Base-by-base conservation (phyloP, 1,140 invertebrate species). In the Chironomus striatipennis region DNA sequence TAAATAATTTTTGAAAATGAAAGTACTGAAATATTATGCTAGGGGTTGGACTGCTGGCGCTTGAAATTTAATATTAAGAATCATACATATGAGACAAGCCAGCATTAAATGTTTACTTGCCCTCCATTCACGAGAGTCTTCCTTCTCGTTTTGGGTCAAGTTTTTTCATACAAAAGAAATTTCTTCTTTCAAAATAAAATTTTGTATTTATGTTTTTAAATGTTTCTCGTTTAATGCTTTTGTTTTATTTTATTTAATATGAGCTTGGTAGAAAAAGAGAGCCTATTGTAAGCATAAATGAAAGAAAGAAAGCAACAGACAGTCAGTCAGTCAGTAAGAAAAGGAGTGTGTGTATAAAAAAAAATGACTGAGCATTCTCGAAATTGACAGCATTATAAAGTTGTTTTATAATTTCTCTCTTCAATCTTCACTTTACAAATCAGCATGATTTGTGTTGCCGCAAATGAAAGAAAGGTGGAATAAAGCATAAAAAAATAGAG, bases 371-470 rank as follows among this genome's bases (percentile, higher is more conserved):
- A 57, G 47, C 47, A 57, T 57, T 57, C 47, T 57, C 12, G 12
- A 12, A 8, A 57, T 57, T 57, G 47, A 57, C 47, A 57, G 47
- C 47, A 57, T 57, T 57, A 57, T 57, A 57, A 57, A 57, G 47
- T 47, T 47, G 43, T 47, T 47, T 9, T 47, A 47, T 47, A 47
- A 47, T 47, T 47, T 47, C 43, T 47, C 43, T 47, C 43, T 15
- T 47, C 43, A 47, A 15, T 57, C 47, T 57, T 57, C 47, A 57
- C 47, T 57, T 57, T 57, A 57, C 47, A 57, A 57, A 57, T 57
- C 47, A 57, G 47, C 47, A 57, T 57, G 47, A 57, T 57, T 57
- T 57, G 47, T 57, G 47, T 34, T 57, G 47, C 47, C 47, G 47
- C 47, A n/a, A 5, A n/a, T 57, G 47, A 57, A 57, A 57, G 12